Evolutionary conservation across 2,113 vertebrate species (phyloP), one percentile per base, ranked within the genome.

Genomic region (Tragelaphus scriptus): DNA sequence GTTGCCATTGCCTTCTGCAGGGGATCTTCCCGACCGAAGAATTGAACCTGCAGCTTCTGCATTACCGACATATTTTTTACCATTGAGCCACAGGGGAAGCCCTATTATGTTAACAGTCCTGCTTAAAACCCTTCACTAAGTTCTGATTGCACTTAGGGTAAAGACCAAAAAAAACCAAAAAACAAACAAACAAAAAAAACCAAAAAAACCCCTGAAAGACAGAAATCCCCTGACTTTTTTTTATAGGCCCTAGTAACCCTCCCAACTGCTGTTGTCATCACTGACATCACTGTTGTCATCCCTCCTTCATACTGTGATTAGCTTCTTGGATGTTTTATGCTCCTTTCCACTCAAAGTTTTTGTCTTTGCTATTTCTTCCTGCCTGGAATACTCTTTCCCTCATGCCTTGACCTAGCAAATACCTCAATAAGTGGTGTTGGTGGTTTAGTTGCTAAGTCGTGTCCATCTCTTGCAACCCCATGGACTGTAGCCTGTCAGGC

Each of bases 301-400:
- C 30, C 32, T 79, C 30, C 36, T 17, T 63, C 26, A 25, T 68
- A 77, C 28, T 79, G 7, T 71, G 55, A 68, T 87, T 77, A 51
- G 79, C 95, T 95, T 95, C 79, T 79, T 88, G 59, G 81, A 93
- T 88, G 17, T 97, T 94, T 94, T 32, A 16, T 82, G 19, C 47
- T 96, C 44, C 44, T 77, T 87, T 19, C n/a, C 12, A 47, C 49
- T 77, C 23, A 75, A 8, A 81, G 5, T 16, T 84, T 96, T 90
- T 88, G 55, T 97, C 49, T 97, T 93, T 93, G 59, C 17, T 84
- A 3, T 77, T 88, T 25, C 80, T 23, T 94, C 65, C 16, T 88
- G 30, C 71, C 16, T 88, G 32, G 36, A 32, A 30, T 82, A 40
- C 15, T 81, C 59, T 84, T 90, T 68, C n/a, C 23, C 58, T 81